Evolutionary conservation across 1,140 invertebrate species (phyloP).

Genomic region (Papilio machaon): DNA sequence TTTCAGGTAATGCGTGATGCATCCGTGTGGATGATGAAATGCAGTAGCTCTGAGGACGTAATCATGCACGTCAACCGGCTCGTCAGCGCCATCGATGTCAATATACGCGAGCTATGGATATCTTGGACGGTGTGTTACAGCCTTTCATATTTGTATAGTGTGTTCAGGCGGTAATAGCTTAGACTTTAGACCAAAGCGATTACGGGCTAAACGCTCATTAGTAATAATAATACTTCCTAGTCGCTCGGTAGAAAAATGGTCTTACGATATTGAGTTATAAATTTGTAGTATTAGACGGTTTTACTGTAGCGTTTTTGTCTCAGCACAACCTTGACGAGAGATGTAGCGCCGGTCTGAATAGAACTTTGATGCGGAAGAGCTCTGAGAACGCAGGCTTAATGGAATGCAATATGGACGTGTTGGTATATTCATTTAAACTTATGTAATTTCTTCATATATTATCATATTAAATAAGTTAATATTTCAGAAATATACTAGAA

Average conservation of each 20-base stretch:
- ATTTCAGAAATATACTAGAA: constrained; percentile 70
- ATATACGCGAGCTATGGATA: constrained; percentile 83
- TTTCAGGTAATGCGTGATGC: constrained; percentile 85
- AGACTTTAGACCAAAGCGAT: background rate
- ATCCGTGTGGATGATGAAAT: constrained; percentile 86
- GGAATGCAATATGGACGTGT: constrained; percentile 91
- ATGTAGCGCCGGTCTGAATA: constrained; percentile 85
- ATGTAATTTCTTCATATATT: background rate
- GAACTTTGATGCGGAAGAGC: constrained; percentile 87
- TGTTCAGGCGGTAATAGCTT: background rate
- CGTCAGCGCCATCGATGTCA: constrained; percentile 85
- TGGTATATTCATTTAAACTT: constrained; percentile 45
- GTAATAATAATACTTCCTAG: too few species aligned
- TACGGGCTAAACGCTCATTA: too few species aligned
- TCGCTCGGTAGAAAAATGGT: background rate
- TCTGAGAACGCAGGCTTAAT: constrained; percentile 84
- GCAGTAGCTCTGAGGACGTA: constrained; percentile 87
- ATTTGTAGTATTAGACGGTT: background rate
- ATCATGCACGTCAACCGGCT: constrained; percentile 86
- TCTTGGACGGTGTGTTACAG: constrained; percentile 70
- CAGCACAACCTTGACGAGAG: constrained; percentile 75
- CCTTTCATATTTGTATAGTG: background rate
- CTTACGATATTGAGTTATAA: background rate
- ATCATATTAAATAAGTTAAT: background rate
- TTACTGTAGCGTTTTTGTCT: constrained; percentile 18